phyloP scores from a whole-genome alignment of 2,797 vertebrate genomes.

The Brachymystax lenok region DNA sequence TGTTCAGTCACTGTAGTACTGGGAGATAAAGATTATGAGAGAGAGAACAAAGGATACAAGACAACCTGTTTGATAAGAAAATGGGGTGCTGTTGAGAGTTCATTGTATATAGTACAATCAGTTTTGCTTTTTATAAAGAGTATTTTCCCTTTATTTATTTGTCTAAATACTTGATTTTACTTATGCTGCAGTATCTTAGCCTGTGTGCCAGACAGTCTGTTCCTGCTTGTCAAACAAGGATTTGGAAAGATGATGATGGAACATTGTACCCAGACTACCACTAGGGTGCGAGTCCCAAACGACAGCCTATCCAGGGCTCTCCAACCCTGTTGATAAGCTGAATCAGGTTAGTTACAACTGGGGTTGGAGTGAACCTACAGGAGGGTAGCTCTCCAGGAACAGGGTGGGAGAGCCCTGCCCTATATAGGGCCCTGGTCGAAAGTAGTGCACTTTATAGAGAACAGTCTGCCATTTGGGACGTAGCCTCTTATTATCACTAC shows the following conservation, averaged over 20 bases:
- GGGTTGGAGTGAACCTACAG: too few relatives aligned
- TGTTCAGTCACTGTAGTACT: conserved; percentile 53
- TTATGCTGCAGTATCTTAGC: conserved; percentile 11
- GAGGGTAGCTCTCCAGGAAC: too few relatives aligned
- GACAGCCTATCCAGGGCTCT: not conserved
- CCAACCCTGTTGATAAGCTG: too few relatives aligned
- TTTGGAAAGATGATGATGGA: not conserved
- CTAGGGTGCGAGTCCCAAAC: not conserved
- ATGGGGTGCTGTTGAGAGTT: conserved; percentile 15
- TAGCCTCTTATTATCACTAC: too few relatives aligned
- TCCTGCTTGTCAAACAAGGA: conserved; percentile 2
- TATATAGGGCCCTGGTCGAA: too few relatives aligned
- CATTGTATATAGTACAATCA: conserved; percentile 56
- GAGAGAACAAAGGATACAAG: not conserved
- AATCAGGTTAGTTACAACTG: too few relatives aligned
- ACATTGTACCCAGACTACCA: not conserved
- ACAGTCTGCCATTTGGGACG: too few relatives aligned
- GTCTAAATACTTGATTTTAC: conserved; percentile 38
- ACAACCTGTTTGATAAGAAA: conserved; percentile 12
- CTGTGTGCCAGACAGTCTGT: not conserved
- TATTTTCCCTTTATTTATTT: conserved; percentile 53
- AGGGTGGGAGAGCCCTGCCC: too few relatives aligned
- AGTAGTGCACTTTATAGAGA: too few relatives aligned
- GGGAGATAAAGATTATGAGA: conserved; percentile 11
- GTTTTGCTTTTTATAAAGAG: conserved; percentile 44